Evolutionary conservation across 1,140 invertebrate species (phyloP), one percentile per base, ranked within the genome.

Genomic region (Drosophila malerkotliana): DNA sequence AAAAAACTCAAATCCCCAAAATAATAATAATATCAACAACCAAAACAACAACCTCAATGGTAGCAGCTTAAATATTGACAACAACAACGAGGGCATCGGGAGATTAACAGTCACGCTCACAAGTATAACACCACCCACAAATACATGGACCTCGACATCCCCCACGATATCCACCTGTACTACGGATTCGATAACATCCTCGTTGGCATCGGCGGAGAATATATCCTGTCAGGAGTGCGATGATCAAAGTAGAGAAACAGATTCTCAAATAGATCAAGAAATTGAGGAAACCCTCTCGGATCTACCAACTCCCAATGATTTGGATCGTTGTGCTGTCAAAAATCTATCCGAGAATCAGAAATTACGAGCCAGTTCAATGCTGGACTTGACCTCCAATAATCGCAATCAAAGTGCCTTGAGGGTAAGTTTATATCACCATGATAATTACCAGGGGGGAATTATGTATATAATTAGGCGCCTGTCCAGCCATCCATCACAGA

Each of bases 311-410:
- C 34, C 34, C 12, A 12, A 12, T 12, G 34, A 37, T 4, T 10
- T 37, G 34, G 41, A 18, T 15, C 41, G 41, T 1, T 1, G 14
- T 8, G 41, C n/a, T 15, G 2, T 44, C 14, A 44, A 18, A 9
- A 44, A 18, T 15, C 8, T 18, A 12, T 15, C 18, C 18, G 44
- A 63, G 51, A 39, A 66, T 30, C 26, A 15, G 9, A 53, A 77
- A n/a, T n/a, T 81, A 34, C 49, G 60, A 34, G 67, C 81, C 41
- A 77, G 67, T 15, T 84, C 82, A 14, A 77, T 85, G 77, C 49
- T 71, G 24, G 78, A 84, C 8, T 21, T 84, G 14, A 85, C 71
- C 15, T 47, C 61, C 39, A 74, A 74, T 32, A 52, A 62, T 48
- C 57, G 59, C 47, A 60, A 39, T 45, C 72, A 75, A 1, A 67